A percentile compares a stretch with the other conserved stretches of the same genome.
Conservation (phyloP, 2,888 invertebrate genomes). For the Biston betularia region DNA sequence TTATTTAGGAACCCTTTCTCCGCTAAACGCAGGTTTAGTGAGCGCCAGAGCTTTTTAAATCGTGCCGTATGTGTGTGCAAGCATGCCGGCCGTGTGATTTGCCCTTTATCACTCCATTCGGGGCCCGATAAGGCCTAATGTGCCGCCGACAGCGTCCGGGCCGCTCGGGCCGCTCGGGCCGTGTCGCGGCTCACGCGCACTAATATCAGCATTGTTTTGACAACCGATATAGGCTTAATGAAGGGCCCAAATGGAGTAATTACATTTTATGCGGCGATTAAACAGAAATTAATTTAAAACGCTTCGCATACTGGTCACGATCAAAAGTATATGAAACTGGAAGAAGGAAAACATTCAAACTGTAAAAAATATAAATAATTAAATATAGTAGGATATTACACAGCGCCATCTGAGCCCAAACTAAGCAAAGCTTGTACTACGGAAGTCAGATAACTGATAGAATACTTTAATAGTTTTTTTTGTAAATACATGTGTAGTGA, state of each 20-base stretch:
- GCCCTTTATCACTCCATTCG: slow-evolving; percentile 49
- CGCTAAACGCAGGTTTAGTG: slow-evolving; percentile 43
- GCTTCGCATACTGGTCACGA: neutral
- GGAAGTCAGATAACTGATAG: too few species aligned
- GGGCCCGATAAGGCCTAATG: slow-evolving; percentile 50
- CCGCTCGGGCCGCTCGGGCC: neutral
- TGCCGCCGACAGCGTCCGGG: slow-evolving; percentile 27
- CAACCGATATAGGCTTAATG: slow-evolving; percentile 42
- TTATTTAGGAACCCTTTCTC: slow-evolving; percentile 50
- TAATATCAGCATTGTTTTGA: slow-evolving; percentile 43
- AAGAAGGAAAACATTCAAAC: neutral
- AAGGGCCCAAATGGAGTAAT: slow-evolving; percentile 42
- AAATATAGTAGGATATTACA: too few species aligned
- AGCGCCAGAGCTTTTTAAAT: slow-evolving; percentile 47
- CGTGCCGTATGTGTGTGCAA: slow-evolving; percentile 47
- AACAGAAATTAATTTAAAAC: slow-evolving; percentile 8
- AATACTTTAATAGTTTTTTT: too few species aligned
- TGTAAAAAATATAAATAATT: neutral
- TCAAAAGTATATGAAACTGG: neutral
- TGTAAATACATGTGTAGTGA: too few species aligned
- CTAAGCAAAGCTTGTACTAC: too few species aligned
- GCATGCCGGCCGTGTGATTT: slow-evolving; percentile 47
- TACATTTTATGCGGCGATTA: slow-evolving; percentile 48
- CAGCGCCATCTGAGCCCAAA: too few species aligned
- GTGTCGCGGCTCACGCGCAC: slow-evolving; percentile 23